A percentile compares a stretch with the other conserved stretches of the same genome.
These are phyloP conservation scores for Athrips mouffetella DNA, from an alignment of 2,888 invertebrate genomes.

Conservation along the genomic window DNA sequence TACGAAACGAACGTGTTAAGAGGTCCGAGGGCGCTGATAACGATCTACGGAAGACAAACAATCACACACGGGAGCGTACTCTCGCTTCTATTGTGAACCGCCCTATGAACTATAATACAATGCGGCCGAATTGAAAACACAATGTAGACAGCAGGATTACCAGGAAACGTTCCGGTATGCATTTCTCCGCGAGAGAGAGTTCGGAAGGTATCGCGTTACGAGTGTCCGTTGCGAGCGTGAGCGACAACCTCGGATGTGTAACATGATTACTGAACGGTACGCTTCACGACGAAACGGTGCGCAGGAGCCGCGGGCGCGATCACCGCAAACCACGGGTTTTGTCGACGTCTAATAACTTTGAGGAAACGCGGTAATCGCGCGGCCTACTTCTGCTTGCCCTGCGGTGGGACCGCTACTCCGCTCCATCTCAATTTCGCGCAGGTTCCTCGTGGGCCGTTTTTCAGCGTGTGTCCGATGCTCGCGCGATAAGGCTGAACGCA, in stretches of 20 bases:
- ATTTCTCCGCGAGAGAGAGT: slow-evolving; percentile 69
- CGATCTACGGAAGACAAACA: slow-evolving; percentile 54
- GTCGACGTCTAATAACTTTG: slow-evolving; percentile 57
- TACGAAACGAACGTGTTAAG: slow-evolving; percentile 36
- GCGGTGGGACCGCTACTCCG: slow-evolving; percentile 53
- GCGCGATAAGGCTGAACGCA: slow-evolving; percentile 36
- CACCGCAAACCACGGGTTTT: slow-evolving; percentile 52
- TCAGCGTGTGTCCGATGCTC: slow-evolving; percentile 43
- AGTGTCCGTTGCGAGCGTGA: slow-evolving; percentile 58
- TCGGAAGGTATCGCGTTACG: slow-evolving; percentile 58
- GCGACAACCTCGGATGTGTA: slow-evolving; percentile 66
- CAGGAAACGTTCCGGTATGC: slow-evolving; percentile 74
- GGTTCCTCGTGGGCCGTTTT: slow-evolving; percentile 40
- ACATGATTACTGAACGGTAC: slow-evolving; percentile 43
- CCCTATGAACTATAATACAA: slow-evolving; percentile 58
- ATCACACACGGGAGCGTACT: slow-evolving; percentile 47
- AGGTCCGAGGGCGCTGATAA: slow-evolving; percentile 52
- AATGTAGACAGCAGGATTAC: slow-evolving; percentile 51
- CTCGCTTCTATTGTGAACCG: slow-evolving; percentile 68
- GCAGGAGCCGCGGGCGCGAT: slow-evolving; percentile 36
- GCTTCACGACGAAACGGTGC: slow-evolving; percentile 36
- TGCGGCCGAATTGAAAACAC: slow-evolving; percentile 39
- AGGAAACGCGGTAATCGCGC: slow-evolving; percentile 54
- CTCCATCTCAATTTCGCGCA: slow-evolving; percentile 42
- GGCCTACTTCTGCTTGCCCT: slow-evolving; percentile 54